Percentiles rank a stretch among this genome's conserved stretches.
phyloP scores from a whole-genome alignment of 2,888 invertebrate species.

The Horisme vitalbata region DNA sequence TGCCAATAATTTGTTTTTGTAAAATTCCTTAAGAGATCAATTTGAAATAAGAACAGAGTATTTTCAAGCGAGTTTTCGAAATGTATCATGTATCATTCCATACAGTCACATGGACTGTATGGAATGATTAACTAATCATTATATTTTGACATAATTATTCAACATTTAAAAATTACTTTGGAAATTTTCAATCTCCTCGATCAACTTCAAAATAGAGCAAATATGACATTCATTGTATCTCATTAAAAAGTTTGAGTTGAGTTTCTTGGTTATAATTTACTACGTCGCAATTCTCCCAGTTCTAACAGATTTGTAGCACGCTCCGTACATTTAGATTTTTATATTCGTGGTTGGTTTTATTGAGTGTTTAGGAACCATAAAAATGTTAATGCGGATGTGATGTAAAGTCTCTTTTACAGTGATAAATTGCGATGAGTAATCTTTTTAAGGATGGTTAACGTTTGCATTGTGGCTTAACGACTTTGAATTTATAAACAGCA shows the following conservation, averaged over 20 bases:
- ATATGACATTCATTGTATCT: no score
- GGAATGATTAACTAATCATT: no score
- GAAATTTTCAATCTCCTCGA: no score
- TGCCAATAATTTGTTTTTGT: no score
- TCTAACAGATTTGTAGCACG: constrained; percentile 64
- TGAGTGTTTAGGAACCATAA: constrained; percentile 75
- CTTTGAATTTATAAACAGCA: constrained; percentile 21
- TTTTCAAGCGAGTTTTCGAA: no score
- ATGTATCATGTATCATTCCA: no score
- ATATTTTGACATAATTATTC: no score
- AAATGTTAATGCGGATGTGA: constrained; percentile 67
- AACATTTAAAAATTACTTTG: no score
- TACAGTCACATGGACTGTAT: no score
- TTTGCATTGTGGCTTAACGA: constrained; percentile 21
- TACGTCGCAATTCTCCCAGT: constrained; percentile 41
- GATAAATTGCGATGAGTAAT: constrained; percentile 47
- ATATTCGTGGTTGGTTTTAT: constrained; percentile 66
- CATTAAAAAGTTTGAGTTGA: constrained; percentile 7
- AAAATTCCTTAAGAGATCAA: no score
- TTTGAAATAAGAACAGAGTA: no score
- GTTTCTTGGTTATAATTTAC: constrained; percentile 6
- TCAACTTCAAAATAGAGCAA: no score
- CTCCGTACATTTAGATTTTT: constrained; percentile 59
- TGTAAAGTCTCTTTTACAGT: constrained; percentile 50
- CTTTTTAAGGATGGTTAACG: constrained; percentile 37